These are phyloP conservation scores for Megaustenia siamemsis DNA, from an alignment of 2,888 invertebrate species.

Conservation along the genomic window DNA sequence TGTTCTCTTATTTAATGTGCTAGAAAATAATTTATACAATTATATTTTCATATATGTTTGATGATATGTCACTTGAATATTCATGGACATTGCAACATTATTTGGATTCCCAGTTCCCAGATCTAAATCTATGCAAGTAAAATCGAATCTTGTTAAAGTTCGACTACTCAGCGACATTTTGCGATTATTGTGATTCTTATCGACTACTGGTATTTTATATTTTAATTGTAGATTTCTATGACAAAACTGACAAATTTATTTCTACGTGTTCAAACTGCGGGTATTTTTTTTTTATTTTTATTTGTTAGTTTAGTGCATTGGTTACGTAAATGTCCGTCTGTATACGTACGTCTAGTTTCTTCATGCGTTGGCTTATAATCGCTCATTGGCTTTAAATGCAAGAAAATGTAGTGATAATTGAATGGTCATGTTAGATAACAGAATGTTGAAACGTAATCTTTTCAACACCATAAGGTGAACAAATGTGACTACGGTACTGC, in stretches of 20 bases:
- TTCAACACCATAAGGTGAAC: no score
- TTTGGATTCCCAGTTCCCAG: background rate
- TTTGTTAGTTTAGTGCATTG: slow-evolving; percentile 14
- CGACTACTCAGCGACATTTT: slow-evolving; percentile 9
- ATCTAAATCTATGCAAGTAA: slow-evolving; percentile 22
- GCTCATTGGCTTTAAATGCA: no score
- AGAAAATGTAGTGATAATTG: no score
- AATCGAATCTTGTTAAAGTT: background rate
- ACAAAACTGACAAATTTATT: background rate
- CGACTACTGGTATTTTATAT: background rate
- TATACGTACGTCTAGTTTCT: background rate
- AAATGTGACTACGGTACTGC: no score
- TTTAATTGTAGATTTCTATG: background rate
- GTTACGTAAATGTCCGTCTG: background rate
- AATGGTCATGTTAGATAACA: no score
- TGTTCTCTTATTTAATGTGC: no score
- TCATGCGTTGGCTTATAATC: no score
- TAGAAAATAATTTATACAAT: no score
- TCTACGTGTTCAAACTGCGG: background rate
- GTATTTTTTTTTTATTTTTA: slow-evolving; percentile 22
- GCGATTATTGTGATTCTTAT: background rate
- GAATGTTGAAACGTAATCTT: no score
- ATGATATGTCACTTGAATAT: no score
- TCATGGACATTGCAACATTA: no score
- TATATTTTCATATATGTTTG: no score